Base-by-base conservation (phyloP, 2,888 invertebrate species). In the Hartigia nigra region DNA sequence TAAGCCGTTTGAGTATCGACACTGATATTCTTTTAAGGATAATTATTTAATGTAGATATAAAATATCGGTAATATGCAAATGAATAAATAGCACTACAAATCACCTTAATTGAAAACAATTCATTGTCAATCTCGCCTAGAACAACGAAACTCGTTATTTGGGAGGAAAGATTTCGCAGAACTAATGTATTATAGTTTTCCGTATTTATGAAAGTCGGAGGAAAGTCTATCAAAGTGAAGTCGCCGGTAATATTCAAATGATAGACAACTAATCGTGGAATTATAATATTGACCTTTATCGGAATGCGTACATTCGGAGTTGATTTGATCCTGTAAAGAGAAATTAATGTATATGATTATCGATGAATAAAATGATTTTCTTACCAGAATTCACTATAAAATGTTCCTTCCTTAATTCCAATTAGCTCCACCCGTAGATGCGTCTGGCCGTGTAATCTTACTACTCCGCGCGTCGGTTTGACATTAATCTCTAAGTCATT, bases 381-480 rank as follows among this genome's bases (percentile, higher is more conserved):
- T 82, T 81, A 91, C 93, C 93, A 93, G 81, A 93, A 91, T 85
- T 93, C 92, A 35, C 88, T 88, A 34, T 81, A 81, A 77, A 91
- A 92, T 3, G 83, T 79, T 12, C 92, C 93, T 79, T 90, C 88
- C 11, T 85, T 80, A 5, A 86, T 86, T 11, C 92, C 91, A 14
- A 92, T 87, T 12, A 92, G 82, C 84, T 92, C 91, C 3, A 92
- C 85, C 70, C 83, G 87, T 5, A 93, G 79, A 2, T 76, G 79
- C 0, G 88, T 77, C 11, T 80, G 77, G 31, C 81, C 79, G 70
- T 85, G 82, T 1, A 91, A 89, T 80, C 84, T 81, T 1, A 91
- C 81, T n/a, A 88, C 83, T 69, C 92, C 93, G 83, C 89, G 91
- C 82, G 88, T 84, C 0, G 93, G 93, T 23, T 89, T 87, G 1